Percentiles rank a stretch among this genome's conserved stretches.
phyloP scores from a whole-genome alignment of 2,113 vertebrate genomes.

The Gnathonemus echidnorhynchus region DNA sequence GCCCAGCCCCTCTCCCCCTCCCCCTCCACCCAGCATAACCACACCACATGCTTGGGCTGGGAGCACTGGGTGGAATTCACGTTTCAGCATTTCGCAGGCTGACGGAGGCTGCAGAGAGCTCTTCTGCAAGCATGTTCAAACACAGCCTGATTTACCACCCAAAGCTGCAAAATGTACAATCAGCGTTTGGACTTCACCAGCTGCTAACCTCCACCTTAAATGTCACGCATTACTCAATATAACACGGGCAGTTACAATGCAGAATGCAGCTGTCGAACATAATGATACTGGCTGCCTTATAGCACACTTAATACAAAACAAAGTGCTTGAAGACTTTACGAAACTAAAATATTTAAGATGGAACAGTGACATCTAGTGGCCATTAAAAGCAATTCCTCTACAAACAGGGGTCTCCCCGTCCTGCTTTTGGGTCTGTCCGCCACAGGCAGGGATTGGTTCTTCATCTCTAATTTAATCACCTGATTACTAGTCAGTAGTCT shows the following conservation, averaged over 20 bases:
- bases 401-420: neutral
- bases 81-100: conserved; percentile 11
- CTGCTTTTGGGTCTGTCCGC: neutral
- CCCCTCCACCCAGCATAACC: neutral
- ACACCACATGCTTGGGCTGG: conserved; percentile 16
- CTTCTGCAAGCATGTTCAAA: neutral
- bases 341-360: neutral
- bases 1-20: neutral
- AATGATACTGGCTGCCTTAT: neutral
- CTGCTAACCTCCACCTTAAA: neutral
- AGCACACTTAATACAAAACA: neutral
- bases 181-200: neutral
- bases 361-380: conserved; percentile 54
- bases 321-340: neutral
- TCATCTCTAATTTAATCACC: conserved; percentile 5
- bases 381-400: neutral
- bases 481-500: neutral
- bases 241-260: neutral
- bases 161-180: neutral
- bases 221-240: neutral
- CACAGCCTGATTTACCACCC: neutral
- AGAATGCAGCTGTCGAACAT: neutral
- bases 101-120: neutral
- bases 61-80: conserved; percentile 9
- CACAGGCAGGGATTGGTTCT: neutral